These are phyloP conservation scores for Molossus molossus DNA, from an alignment of 2,797 vertebrate species.

Conservation along the genomic window DNA sequence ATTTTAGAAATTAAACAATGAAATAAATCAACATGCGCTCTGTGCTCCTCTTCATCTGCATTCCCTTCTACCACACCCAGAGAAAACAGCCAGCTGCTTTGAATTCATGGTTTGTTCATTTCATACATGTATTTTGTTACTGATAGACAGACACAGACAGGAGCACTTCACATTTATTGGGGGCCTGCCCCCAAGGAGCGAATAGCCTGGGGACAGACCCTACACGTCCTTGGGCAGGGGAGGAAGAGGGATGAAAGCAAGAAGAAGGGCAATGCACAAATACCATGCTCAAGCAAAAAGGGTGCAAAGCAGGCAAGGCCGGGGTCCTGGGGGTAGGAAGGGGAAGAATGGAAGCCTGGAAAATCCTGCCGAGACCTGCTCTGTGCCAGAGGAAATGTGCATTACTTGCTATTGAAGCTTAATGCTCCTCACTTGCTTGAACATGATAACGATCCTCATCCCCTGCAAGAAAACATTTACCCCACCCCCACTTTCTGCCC, in stretches of 20 bases:
- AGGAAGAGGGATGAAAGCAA: not conserved
- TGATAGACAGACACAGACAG: too few species aligned
- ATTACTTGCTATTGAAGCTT: not conserved
- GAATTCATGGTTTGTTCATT: too few species aligned
- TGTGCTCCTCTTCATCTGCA: too few species aligned
- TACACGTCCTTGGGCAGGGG: too few species aligned
- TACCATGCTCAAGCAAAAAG: slow-evolving; percentile 29
- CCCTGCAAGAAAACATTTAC: not conserved
- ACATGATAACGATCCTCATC: not conserved
- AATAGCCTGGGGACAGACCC: too few species aligned
- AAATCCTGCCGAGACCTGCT: not conserved
- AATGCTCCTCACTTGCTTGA: not conserved
- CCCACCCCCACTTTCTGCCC: not conserved
- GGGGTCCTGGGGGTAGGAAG: not conserved
- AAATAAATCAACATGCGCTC: too few species aligned
- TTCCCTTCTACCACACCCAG: too few species aligned
- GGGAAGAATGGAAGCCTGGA: not conserved
- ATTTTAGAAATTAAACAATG: too few species aligned
- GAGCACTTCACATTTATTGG: too few species aligned
- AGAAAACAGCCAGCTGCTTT: too few species aligned
- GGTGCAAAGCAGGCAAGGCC: slow-evolving; percentile 63
- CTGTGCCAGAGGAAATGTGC: not conserved
- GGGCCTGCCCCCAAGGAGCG: too few species aligned
- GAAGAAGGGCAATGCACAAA: slow-evolving; percentile 27
- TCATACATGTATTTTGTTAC: too few species aligned